Base-by-base conservation (phyloP, 2,888 invertebrate genomes). In the Athripsodes cinereus region DNA sequence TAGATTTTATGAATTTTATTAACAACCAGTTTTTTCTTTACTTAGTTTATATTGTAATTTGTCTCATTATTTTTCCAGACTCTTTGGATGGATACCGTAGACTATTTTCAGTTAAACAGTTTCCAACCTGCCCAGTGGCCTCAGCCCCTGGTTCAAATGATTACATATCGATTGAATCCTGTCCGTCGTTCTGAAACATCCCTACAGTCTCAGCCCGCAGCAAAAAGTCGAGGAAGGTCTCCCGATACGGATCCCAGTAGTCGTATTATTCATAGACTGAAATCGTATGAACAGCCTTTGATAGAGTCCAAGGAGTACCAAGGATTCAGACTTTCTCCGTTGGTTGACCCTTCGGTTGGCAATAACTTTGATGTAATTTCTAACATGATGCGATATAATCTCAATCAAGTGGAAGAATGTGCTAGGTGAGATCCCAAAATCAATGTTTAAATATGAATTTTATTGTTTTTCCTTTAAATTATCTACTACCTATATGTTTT, bases 61-160 rank as follows among this genome's bases (percentile, higher is more conserved):
- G n/a, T 44, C 34, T 26, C 2, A 35, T 44, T 53, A 19, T 19
- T 47, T 18, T 54, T 54, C 53, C 35, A 62, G 62, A 20, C 10
- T 35, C 53, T 52, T 3, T 63, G 63, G 63, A 58, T 47, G 13
- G 63, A 63, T 21, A 60, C 60, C 2, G 52, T 63, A 2, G 60
- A 63, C 22, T 44, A 51, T n/a, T 48, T 48, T n/a, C 57, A 63
- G 35, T 20, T 57, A 40, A 57, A 55, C 5, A 59, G 52, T 19
- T 47, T 52, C 13, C 58, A 59, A 48, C 55, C 61, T 1, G 44
- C 51, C 10, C 8, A 22, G 6, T 61, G 61, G 61, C 58, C 61
- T n/a, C 34, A 11, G 5, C 6, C 26, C 26, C 49, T 50, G 19
- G 6, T 58, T 11, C 49, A 58, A 51, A 46, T 22, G n/a, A 31